Evolutionary conservation across 2,797 vertebrate genomes (phyloP).

Genomic region (Dermochelys coriacea): DNA sequence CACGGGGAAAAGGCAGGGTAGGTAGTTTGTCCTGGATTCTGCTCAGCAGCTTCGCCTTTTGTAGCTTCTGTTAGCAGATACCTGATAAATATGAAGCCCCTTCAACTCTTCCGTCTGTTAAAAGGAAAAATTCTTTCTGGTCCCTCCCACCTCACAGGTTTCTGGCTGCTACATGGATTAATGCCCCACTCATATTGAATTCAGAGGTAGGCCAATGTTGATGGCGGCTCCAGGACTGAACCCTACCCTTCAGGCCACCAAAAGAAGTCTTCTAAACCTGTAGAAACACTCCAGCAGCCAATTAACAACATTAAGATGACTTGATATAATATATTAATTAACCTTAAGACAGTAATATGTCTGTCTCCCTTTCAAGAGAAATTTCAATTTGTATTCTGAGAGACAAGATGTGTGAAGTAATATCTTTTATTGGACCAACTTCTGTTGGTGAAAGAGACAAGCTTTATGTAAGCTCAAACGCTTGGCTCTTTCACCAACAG

Average conservation of each 20-base stretch:
- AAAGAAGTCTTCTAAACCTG: neutral
- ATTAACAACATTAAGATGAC: neutral
- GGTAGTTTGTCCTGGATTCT: neutral
- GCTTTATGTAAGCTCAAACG: neutral
- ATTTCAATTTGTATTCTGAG: neutral
- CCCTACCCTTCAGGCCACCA: neutral
- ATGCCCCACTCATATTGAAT: neutral
- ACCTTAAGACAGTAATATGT: neutral
- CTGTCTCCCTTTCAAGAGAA: neutral
- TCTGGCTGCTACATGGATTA: neutral
- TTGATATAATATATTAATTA: neutral
- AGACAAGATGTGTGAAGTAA: neutral
- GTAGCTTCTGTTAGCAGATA: neutral
- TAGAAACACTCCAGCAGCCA: neutral
- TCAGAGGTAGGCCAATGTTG: neutral
- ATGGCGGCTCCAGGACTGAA: neutral
- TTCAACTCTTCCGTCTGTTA: neutral
- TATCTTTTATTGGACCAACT: neutral
- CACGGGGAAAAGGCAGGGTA: neutral
- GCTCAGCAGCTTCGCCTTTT: neutral
- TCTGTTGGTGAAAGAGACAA: neutral
- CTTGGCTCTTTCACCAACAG: neutral
- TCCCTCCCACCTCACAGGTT: neutral
- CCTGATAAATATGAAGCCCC: neutral
- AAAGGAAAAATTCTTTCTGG: neutral